Percentiles rank a stretch among this genome's conserved stretches.
phyloP scores from a whole-genome alignment of 2,888 invertebrate species.

The Myopa testacea region DNA sequence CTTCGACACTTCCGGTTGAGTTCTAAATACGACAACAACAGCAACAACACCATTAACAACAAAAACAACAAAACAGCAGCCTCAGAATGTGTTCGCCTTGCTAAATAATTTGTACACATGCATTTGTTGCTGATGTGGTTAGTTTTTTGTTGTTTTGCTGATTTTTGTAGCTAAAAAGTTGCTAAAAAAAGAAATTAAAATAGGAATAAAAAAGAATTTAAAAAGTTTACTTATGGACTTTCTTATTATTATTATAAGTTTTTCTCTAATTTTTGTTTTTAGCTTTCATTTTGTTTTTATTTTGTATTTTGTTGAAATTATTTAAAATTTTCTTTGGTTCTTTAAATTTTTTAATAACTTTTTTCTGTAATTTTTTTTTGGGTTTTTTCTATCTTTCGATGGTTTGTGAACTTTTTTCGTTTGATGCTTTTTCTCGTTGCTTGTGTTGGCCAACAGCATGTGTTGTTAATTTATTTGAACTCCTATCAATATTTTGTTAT shows the following conservation, averaged over 20 bases:
- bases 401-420: neutral
- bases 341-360: too few relatives aligned
- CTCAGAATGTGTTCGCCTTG: neutral
- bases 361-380: too few relatives aligned
- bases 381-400: neutral
- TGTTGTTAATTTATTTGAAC: conserved; percentile 20
- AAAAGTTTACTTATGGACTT: neutral
- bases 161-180: neutral
- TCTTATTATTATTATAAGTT: neutral
- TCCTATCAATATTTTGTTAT: conserved; percentile 7
- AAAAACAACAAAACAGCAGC: too few relatives aligned
- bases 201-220: neutral
- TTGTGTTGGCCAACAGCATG: conserved; percentile 8
- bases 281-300: too few relatives aligned
- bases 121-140: neutral
- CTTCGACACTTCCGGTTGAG: too few relatives aligned
- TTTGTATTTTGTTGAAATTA: too few relatives aligned
- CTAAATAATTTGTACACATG: neutral
- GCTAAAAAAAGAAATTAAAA: neutral
- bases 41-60: neutral
- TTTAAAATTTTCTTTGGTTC: too few relatives aligned
- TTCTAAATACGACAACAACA: neutral
- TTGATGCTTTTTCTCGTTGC: neutral
- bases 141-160: neutral
- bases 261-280: too few relatives aligned